phyloP scores from a whole-genome alignment of 53 echinoderm and acorn worm genomes.

The Astropecten irregularis region DNA sequence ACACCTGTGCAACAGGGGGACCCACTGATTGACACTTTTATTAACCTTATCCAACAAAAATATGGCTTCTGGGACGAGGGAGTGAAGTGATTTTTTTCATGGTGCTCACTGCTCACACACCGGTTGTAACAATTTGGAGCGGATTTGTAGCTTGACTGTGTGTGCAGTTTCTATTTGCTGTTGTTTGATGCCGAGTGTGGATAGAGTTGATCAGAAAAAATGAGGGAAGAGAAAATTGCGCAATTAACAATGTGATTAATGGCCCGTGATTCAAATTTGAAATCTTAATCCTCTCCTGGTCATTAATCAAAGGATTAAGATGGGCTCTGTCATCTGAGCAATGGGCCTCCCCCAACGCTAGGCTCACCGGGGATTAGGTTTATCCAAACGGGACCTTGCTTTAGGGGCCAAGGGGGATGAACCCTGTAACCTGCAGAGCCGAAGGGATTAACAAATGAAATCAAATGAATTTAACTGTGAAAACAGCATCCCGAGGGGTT shows the following conservation, averaged over 20 bases:
- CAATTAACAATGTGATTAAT: neutral
- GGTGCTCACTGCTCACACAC: too few relatives aligned
- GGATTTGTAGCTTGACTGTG: too few relatives aligned
- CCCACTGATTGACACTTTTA: neutral
- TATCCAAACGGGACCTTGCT: neutral
- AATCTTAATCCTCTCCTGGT: neutral
- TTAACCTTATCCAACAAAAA: neutral
- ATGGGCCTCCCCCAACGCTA: neutral
- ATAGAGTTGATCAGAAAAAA: too few relatives aligned
- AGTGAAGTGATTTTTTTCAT: too few relatives aligned
- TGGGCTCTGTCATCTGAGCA: neutral
- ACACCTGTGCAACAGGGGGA: neutral
- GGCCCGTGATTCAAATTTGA: neutral
- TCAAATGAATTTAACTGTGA: neutral
- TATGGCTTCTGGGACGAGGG: neutral
- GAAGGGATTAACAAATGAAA: too few relatives aligned
- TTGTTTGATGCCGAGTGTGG: too few relatives aligned
- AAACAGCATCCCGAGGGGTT: neutral
- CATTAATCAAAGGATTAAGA: conserved; percentile 14
- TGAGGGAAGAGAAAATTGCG: neutral
- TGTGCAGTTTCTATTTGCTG: too few relatives aligned
- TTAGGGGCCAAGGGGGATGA: neutral
- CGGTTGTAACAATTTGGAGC: too few relatives aligned
- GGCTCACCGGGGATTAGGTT: neutral
- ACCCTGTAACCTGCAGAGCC: too few relatives aligned